Evolutionary conservation across 2,888 invertebrate species (phyloP).

Genomic region (Drosophila merina): DNA sequence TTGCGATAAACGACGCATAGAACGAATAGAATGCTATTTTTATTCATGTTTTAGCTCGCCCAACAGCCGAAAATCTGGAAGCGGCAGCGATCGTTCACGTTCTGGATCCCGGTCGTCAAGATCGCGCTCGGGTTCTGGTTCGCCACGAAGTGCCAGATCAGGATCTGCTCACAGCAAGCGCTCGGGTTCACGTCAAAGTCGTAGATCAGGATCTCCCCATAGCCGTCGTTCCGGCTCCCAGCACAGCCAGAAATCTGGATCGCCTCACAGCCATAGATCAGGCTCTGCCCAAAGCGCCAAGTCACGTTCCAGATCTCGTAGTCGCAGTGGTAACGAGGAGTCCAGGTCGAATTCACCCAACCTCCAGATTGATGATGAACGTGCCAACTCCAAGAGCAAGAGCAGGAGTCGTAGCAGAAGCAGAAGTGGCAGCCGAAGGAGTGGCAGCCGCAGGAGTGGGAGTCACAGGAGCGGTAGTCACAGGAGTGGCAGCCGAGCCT

Average conservation of each 20-base stretch:
- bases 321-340: slow-evolving; percentile 75
- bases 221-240: slow-evolving; percentile 43
- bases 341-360: slow-evolving; percentile 85
- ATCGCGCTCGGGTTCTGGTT: slow-evolving; percentile 58
- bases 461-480: slow-evolving; percentile 57
- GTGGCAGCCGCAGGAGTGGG: neutral
- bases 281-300: slow-evolving; percentile 40
- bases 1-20: neutral
- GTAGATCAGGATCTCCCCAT: slow-evolving; percentile 24
- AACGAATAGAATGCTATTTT: neutral
- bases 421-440: slow-evolving; percentile 49
- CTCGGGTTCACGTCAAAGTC: slow-evolving; percentile 51
- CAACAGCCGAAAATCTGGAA: slow-evolving; percentile 72
- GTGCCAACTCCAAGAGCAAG: slow-evolving; percentile 80
- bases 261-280: slow-evolving; percentile 57
- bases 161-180: slow-evolving; percentile 70
- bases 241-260: slow-evolving; percentile 41
- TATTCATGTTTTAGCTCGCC: slow-evolving; percentile 59
- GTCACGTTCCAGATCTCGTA: slow-evolving; percentile 30
- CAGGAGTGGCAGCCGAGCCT: slow-evolving; percentile 72
- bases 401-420: slow-evolving; percentile 65
- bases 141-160: slow-evolving; percentile 52
- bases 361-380: slow-evolving; percentile 85
- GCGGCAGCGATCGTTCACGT: slow-evolving; percentile 81
- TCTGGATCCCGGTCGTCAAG: slow-evolving; percentile 81